phyloP scores from a whole-genome alignment of 1,140 invertebrate species.

The Sminthurides bifidus region DNA sequence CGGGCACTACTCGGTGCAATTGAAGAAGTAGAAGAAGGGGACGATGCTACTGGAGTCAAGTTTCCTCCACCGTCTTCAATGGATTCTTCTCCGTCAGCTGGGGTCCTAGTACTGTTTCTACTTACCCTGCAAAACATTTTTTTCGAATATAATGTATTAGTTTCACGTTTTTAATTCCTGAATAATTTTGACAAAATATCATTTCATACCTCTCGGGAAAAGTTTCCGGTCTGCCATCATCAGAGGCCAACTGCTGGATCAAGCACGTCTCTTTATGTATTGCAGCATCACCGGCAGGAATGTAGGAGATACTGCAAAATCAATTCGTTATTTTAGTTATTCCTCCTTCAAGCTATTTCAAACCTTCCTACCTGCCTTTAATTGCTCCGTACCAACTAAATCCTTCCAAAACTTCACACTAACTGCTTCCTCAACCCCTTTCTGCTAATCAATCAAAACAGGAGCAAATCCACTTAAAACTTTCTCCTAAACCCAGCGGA shows the following conservation, averaged over 20 bases:
- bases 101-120: conserved; percentile 15
- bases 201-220: background rate
- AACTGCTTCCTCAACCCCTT: too few species aligned
- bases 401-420: too few species aligned
- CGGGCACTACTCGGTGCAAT: conserved; percentile 1
- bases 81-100: conserved; percentile 29
- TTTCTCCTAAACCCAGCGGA: too few species aligned
- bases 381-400: too few species aligned
- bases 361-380: too few species aligned
- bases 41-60: background rate
- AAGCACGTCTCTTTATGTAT: conserved; percentile 36
- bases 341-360: too few species aligned
- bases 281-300: conserved; percentile 43
- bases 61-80: background rate
- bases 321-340: too few species aligned
- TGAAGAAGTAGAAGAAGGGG: conserved; percentile 1
- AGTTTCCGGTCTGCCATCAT: background rate
- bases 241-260: conserved; percentile 34
- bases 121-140: background rate
- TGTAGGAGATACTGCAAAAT: conserved; percentile 44
- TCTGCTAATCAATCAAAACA: too few species aligned
- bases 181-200: too few species aligned
- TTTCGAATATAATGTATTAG: too few species aligned
- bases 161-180: too few species aligned
- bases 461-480: too few species aligned